Conservation (phyloP, 2,113 vertebrate species). For the Pontoporia blainvillei region DNA sequence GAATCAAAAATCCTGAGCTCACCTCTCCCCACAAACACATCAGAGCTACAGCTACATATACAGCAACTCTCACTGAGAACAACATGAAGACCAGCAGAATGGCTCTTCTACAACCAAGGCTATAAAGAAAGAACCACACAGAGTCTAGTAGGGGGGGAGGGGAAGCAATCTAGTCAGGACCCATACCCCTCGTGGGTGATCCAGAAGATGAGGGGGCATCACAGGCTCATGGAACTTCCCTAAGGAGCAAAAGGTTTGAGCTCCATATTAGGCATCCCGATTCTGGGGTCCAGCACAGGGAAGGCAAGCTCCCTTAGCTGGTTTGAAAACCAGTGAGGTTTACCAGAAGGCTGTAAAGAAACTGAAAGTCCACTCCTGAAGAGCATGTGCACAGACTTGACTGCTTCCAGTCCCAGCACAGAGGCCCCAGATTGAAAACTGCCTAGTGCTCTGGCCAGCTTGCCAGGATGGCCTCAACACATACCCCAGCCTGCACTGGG, state of each 20-base stretch:
- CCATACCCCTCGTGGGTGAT: background rate
- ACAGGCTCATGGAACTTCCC: background rate
- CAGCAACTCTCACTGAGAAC: background rate
- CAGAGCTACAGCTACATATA: background rate
- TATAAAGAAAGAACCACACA: background rate
- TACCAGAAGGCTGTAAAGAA: background rate
- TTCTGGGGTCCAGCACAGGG: background rate
- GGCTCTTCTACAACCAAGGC: background rate
- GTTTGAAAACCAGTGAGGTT: background rate
- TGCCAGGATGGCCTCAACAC: background rate
- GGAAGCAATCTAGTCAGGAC: background rate
- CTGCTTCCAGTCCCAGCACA: background rate
- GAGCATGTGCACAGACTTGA: background rate
- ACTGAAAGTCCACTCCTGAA: background rate
- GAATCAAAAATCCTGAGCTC: background rate
- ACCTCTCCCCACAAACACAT: background rate
- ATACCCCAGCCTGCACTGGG: background rate
- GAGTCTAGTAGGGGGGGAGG: background rate
- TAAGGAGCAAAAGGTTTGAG: background rate
- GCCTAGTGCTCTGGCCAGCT: background rate
- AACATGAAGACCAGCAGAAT: background rate
- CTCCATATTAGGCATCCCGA: background rate
- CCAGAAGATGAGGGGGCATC: background rate
- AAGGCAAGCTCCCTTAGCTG: background rate
- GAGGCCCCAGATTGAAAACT: background rate